Evolutionary conservation across 2,888 invertebrate genomes (phyloP).

Genomic region (Hyles lineata): DNA sequence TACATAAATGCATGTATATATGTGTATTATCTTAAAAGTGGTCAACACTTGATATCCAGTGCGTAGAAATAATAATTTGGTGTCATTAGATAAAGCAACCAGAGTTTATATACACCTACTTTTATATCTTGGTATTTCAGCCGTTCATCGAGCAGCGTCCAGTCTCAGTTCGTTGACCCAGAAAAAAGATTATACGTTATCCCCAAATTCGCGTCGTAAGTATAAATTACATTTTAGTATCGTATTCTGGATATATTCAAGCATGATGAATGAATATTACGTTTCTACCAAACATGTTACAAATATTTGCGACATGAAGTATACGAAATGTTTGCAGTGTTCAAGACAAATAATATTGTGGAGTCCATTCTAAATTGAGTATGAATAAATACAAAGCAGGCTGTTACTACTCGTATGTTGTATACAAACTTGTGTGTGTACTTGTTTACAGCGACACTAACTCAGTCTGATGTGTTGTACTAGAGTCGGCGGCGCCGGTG

Average conservation of each 20-base stretch:
- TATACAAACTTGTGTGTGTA: slow-evolving; percentile 35
- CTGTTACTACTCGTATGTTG: too few species aligned
- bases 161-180: slow-evolving; percentile 68
- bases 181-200: slow-evolving; percentile 59
- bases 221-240: slow-evolving; percentile 42
- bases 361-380: too few species aligned
- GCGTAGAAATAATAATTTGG: slow-evolving; percentile 9
- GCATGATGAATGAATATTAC: too few species aligned
- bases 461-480: slow-evolving; percentile 71
- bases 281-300: too few species aligned
- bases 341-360: too few species aligned
- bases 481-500: slow-evolving; percentile 43
- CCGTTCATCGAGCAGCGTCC: slow-evolving; percentile 72
- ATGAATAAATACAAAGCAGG: too few species aligned
- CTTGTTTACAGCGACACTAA: slow-evolving; percentile 65
- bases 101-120: slow-evolving; percentile 2
- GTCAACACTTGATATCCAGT: not conserved
- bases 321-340: too few species aligned
- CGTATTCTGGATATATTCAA: not conserved
- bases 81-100: slow-evolving; percentile 21
- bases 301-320: too few species aligned
- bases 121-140: slow-evolving; percentile 49
- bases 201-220: slow-evolving; percentile 62
- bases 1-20: too few species aligned
- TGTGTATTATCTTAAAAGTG: not conserved